A percentile compares a stretch with the other conserved stretches of the same genome.
phyloP scores from a whole-genome alignment of 1,140 invertebrate genomes.

The Sinonovacula constricta region DNA sequence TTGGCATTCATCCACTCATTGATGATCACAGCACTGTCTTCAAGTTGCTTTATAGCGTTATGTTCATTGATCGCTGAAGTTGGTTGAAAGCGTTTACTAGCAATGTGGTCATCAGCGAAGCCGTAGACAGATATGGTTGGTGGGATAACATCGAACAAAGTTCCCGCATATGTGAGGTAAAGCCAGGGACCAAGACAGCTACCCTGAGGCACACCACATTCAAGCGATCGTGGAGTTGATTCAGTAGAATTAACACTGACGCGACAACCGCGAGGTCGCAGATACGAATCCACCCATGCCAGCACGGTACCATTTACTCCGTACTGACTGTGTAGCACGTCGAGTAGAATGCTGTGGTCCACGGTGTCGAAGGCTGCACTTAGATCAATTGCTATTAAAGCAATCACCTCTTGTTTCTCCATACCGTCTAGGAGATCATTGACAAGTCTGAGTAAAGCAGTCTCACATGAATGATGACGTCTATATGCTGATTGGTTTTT shows the following conservation, averaged over 20 bases:
- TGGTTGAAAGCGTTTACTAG: constrained; percentile 10
- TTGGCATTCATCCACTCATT: constrained; percentile 63
- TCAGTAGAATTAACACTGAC: neutral
- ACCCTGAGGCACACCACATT: constrained; percentile 20
- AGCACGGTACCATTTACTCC: neutral
- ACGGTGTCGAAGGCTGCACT: constrained; percentile 38
- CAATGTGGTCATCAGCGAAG: constrained; percentile 25
- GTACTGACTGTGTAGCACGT: constrained; percentile 20
- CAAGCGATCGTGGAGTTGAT: neutral
- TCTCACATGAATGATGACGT: constrained; percentile 23
- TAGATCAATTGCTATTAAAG: constrained; percentile 18
- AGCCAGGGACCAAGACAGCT: constrained; percentile 24
- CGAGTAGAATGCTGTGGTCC: constrained; percentile 15
- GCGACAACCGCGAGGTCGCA: constrained; percentile 12
- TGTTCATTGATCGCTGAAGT: neutral
- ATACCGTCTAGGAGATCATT: constrained; percentile 18
- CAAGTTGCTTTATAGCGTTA: neutral
- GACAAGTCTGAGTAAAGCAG: constrained; percentile 35
- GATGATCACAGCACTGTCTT: neutral
- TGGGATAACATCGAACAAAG: constrained; percentile 3
- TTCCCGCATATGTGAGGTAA: constrained; percentile 22
- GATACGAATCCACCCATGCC: constrained; percentile 15
- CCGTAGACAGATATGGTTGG: constrained; percentile 24
- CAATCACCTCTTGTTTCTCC: constrained; percentile 35
- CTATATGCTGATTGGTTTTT: constrained; percentile 15